Percentiles rank a stretch among this genome's conserved stretches.
These are phyloP conservation scores for Thereuonema tuberculata DNA, from an alignment of 1,140 invertebrate species.

Conservation along the genomic window DNA sequence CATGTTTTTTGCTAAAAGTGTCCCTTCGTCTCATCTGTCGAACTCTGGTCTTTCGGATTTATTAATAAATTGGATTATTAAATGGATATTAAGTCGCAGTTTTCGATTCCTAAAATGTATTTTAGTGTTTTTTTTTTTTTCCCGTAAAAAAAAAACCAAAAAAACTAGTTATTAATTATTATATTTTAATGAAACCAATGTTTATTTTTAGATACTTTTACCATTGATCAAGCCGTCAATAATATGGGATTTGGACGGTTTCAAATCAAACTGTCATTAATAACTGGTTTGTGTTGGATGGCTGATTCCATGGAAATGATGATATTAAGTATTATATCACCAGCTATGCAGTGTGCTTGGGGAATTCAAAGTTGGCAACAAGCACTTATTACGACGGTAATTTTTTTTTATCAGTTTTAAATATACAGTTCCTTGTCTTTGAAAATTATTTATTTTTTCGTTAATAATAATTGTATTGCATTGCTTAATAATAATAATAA, in stretches of 20 bases:
- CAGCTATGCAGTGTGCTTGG: constrained; percentile 88
- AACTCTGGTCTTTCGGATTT: too few species aligned
- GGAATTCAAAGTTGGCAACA: constrained; percentile 65
- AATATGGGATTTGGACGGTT: constrained; percentile 89
- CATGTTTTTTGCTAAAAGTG: too few species aligned
- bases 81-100: too few species aligned
- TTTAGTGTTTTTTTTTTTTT: too few species aligned
- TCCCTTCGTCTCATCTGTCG: too few species aligned
- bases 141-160: too few species aligned
- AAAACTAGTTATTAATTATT: too few species aligned
- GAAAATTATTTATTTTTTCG: constrained; percentile 12
- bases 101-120: too few species aligned
- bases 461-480: too few species aligned
- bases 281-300: constrained; percentile 86
- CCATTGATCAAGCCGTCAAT: constrained; percentile 90
- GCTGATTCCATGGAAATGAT: constrained; percentile 98
- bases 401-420: constrained; percentile 10
- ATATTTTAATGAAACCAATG: too few species aligned
- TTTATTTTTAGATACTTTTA: constrained; percentile 61
- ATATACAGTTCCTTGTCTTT: constrained; percentile 11
- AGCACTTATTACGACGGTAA: constrained; percentile 56
- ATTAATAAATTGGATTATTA: too few species aligned
- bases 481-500: too few species aligned
- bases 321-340: constrained; percentile 82
- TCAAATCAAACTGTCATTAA: constrained; percentile 76